These are phyloP conservation scores for Caenorhabditis wallacei DNA, from an alignment of 2,888 invertebrate genomes.

Conservation along the genomic window DNA sequence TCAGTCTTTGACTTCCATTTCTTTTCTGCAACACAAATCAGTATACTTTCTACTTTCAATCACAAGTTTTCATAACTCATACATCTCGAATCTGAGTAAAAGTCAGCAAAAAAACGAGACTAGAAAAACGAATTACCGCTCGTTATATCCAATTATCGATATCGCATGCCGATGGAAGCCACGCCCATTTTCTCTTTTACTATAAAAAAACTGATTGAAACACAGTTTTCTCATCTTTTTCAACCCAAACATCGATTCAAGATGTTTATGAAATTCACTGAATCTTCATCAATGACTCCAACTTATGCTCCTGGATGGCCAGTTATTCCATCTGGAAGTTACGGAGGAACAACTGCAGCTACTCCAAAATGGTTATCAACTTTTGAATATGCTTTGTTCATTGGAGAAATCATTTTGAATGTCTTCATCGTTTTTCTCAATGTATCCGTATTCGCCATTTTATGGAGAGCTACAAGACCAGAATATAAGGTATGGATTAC, in stretches of 20 bases:
- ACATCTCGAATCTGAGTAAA: not conserved
- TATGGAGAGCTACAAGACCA: constrained; percentile 36
- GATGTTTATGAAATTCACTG: constrained; percentile 59
- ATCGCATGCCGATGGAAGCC: constrained; percentile 5
- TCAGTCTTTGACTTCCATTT: not conserved
- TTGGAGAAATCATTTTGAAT: constrained; percentile 35
- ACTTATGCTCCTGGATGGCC: constrained; percentile 19
- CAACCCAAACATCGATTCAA: constrained; percentile 6
- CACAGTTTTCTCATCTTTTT: constrained; percentile 5
- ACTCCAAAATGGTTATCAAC: constrained; percentile 35
- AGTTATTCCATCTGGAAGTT: constrained; percentile 24
- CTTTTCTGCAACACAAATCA: constrained; percentile 21
- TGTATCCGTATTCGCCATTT: constrained; percentile 18
- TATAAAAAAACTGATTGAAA: constrained; percentile 1
- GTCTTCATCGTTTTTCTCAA: constrained; percentile 49
- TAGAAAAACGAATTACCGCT: constrained; percentile 12
- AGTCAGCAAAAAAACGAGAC: constrained; percentile 4
- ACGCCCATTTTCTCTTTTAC: not conserved
- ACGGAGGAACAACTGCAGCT: not conserved
- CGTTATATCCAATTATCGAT: constrained; percentile 18
- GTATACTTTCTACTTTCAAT: not conserved
- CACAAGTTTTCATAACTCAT: constrained; percentile 6
- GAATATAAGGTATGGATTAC: constrained; percentile 37
- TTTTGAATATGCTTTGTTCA: constrained; percentile 26
- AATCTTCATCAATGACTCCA: constrained; percentile 11